These are phyloP conservation scores for Megalopta genalis DNA, from an alignment of 1,140 invertebrate genomes.

Conservation along the genomic window DNA sequence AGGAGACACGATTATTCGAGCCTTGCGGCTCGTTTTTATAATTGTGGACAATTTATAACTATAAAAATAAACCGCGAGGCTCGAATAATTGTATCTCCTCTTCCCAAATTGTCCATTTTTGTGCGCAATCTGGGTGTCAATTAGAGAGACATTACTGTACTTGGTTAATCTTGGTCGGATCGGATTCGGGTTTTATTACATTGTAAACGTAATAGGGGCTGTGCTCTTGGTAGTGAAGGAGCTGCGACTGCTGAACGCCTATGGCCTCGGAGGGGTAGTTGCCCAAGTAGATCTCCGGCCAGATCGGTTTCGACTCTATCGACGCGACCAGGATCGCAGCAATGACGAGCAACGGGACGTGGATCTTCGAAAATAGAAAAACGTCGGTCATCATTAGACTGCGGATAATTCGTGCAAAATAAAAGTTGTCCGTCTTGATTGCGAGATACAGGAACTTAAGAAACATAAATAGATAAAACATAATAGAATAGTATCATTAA, in stretches of 20 bases:
- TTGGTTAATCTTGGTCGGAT: too few species aligned
- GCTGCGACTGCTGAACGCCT: slow-evolving; percentile 42
- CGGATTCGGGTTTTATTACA: slow-evolving; percentile 3
- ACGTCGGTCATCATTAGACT: background rate
- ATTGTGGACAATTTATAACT: too few species aligned
- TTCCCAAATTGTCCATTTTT: too few species aligned
- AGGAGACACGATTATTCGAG: too few species aligned
- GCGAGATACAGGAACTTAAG: too few species aligned
- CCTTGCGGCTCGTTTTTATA: too few species aligned
- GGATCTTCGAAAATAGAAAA: slow-evolving; percentile 15
- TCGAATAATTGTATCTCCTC: too few species aligned
- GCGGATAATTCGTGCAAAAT: background rate
- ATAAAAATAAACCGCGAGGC: too few species aligned
- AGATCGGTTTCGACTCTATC: slow-evolving; percentile 37
- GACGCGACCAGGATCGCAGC: slow-evolving; percentile 16
- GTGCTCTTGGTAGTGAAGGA: slow-evolving; percentile 49
- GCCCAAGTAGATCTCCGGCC: slow-evolving; percentile 8
- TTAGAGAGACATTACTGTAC: too few species aligned
- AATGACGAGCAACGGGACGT: slow-evolving; percentile 10
- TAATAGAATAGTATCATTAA: too few species aligned
- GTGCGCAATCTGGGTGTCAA: too few species aligned
- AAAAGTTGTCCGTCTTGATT: background rate
- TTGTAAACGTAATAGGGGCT: slow-evolving; percentile 61
- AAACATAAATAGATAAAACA: too few species aligned
- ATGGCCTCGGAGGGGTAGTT: slow-evolving; percentile 12